Conservation (phyloP, 53 echinoderm and acorn worm species). For the Zoroaster sp. region DNA sequence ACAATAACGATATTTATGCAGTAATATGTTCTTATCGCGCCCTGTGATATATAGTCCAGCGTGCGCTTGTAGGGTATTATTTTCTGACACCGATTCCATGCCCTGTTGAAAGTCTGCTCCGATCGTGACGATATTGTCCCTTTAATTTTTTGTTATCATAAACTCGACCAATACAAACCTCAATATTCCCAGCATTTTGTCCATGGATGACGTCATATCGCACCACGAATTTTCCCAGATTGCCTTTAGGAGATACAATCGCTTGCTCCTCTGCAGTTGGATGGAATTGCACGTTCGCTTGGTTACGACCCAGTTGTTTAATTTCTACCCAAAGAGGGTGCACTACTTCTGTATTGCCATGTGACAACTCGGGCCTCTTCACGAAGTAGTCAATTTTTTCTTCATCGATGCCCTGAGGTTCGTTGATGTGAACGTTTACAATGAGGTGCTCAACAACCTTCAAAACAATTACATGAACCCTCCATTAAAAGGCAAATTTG, state of each 20-base stretch:
- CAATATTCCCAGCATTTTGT: slow-evolving; percentile 53
- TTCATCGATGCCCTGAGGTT: slow-evolving; percentile 55
- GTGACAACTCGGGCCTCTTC: neutral
- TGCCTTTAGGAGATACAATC: slow-evolving; percentile 39
- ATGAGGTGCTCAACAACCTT: slow-evolving; percentile 45
- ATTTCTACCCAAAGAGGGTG: slow-evolving; percentile 2
- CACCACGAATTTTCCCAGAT: slow-evolving; percentile 61
- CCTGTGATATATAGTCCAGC: too few species aligned
- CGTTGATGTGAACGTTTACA: slow-evolving; percentile 54
- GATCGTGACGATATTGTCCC: too few species aligned
- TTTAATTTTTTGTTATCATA: neutral
- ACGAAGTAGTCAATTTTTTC: neutral
- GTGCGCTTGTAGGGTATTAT: too few species aligned
- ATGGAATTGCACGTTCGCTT: slow-evolving; percentile 35
- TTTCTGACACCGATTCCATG: too few species aligned
- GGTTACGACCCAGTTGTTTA: neutral
- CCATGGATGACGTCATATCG: slow-evolving; percentile 65
- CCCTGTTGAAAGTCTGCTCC: too few species aligned
- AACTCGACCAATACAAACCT: slow-evolving; percentile 5
- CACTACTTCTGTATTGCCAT: neutral
- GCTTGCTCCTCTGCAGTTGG: slow-evolving; percentile 37
- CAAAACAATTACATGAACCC: too few species aligned
- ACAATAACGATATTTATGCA: too few species aligned
- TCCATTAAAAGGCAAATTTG: too few species aligned
- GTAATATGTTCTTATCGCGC: too few species aligned